Evolutionary conservation across 2,797 vertebrate genomes (phyloP), one percentile per base, ranked within the genome.

Genomic region (Pagetopsis macropterus): DNA sequence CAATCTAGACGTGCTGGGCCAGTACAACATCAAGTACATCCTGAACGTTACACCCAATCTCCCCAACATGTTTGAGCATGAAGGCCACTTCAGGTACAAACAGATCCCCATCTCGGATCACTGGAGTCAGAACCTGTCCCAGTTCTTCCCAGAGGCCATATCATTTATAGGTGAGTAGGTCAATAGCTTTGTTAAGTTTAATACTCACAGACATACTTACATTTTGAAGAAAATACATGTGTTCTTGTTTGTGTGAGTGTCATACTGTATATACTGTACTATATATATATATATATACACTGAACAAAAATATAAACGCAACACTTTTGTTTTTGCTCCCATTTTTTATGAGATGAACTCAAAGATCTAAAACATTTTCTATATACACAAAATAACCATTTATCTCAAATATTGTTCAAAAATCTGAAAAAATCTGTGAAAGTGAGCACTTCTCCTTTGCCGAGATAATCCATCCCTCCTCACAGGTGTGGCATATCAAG

Each of bases 91-190:
- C 91, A 97, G 97, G 89, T 99, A 99, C 94, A 99, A 99, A 87
- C 97, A 99, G 93, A 99, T 99, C 82, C 98, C 98, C 5, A 99
- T 99, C 89, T 99, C 98, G 43, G 98, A 99, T 91, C 98, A 99
- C 92, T 99, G 98, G 98, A 99, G 98, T 91, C 97, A 99, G 91
- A 99, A 99, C 83, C 92, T 99, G 79, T 98, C 98, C 21, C 98
- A 99, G 94, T 99, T 99, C 93, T 99, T 99, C 80, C 98, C 98
- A 12, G 98, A 99, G 88, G 98, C 98, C 74, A 99, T 99, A 92
- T 96, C 97, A 64, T 99, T 99, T 83, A 99, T 99, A 90, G 98
- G 98, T 99, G 88, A 98, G 97, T 87, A 23, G 45, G 9, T 59
- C n/a, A 57, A 17, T 37, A 49, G 5, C 13, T 45, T 50, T 57